Evolutionary conservation across 1,140 invertebrate species (phyloP).

Genomic region (Lepeophtheirus salmonis): DNA sequence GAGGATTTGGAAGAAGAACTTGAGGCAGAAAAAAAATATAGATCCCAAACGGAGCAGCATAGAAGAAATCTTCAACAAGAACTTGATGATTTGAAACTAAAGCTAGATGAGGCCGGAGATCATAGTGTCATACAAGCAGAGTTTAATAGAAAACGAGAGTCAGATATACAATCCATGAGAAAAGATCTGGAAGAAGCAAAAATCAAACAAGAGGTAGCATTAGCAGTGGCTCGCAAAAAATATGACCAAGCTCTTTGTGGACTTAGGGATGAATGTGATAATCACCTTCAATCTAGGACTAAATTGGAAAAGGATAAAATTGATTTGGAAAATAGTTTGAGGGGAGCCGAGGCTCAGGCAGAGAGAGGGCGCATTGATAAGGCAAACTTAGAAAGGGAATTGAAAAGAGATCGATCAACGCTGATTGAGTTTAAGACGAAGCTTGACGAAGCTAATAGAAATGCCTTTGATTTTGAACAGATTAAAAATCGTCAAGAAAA

Average conservation of each 20-base stretch:
- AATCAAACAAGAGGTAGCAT: background rate
- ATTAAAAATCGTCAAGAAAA: slow-evolving; percentile 90
- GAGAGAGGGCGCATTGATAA: background rate
- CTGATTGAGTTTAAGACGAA: slow-evolving; percentile 83
- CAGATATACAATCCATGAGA: background rate
- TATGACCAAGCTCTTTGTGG: background rate
- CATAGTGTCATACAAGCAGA: background rate
- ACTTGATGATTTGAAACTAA: background rate
- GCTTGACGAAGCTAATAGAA: slow-evolving; percentile 84
- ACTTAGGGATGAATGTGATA: background rate
- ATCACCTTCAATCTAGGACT: background rate
- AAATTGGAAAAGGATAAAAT: background rate
- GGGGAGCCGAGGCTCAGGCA: background rate
- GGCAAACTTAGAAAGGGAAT: slow-evolving; percentile 87
- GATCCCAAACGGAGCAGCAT: background rate
- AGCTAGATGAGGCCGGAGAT: slow-evolving; percentile 4
- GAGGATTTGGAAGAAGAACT: slow-evolving; percentile 5
- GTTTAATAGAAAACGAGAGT: background rate
- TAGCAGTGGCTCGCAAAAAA: background rate
- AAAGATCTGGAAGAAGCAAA: background rate
- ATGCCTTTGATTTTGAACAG: slow-evolving; percentile 80
- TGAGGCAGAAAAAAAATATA: background rate
- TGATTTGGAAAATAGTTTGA: background rate
- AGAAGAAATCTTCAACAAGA: background rate
- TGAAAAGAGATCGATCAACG: slow-evolving; percentile 82